Evolutionary conservation across 2,888 invertebrate species (phyloP), one percentile per base, ranked within the genome.

Genomic region (Hipparchia sbordonii): DNA sequence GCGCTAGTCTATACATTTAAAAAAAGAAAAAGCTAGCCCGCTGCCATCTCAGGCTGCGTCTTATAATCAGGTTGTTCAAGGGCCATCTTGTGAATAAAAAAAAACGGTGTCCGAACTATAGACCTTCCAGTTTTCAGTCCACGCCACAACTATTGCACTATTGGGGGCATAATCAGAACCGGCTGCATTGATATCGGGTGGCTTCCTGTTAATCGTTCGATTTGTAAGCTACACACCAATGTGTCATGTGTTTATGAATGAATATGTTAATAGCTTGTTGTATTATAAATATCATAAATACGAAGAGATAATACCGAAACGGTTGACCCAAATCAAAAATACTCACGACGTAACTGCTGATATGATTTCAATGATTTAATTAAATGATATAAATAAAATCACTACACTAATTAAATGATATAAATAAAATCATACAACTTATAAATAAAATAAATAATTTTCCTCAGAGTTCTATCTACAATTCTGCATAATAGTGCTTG

Each of bases 201-300:
- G 39, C 73, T 72, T 68, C 70, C 71, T 48, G 57, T 57, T 70
- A 63, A 63, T 57, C 65, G 45, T 9, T 33, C 23, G 56, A n/a
- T 46, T 52, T 56, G 51, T 71, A 66, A 66, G 39, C 66, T 39
- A 10, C 57, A 9, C 57, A 57, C 8, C 33, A 12, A 48, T 39
- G n/a, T 48, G 57, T 63, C 12, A 39, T 61, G 33, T 63, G 13
- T 54, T 70, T 10, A n/a, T 63, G 57, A n/a, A 54, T 62, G 54
- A 23, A 62, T 23, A 4, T 48, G 6, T 5, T 39, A 5, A 39
- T 39, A 23, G 39, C 39, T 39, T 5, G 39, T 6, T 56, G n/a
- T 56, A 56, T n/a, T 54, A 13, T n/a, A n/a, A 56, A 13, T 13
- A n/a, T 7, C 13, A 2, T 6, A 13, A 56, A 13, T 6, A 13